Base-by-base conservation (phyloP, 2,113 vertebrate genomes). In the Scalopus aquaticus region DNA sequence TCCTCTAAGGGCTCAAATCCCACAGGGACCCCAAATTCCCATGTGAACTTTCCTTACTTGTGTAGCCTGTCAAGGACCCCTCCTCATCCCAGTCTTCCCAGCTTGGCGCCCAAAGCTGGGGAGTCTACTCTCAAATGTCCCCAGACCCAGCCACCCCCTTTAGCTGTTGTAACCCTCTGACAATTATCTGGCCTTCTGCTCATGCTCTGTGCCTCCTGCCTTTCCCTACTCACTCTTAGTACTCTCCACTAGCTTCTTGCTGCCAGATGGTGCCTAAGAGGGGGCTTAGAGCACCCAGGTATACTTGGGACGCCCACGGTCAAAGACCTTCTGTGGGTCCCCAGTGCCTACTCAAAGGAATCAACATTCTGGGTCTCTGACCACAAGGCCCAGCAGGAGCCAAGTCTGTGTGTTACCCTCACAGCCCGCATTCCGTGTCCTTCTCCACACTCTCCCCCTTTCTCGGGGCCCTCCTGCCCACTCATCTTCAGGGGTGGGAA, bases 391-490 rank as follows among this genome's bases (percentile, higher is more conserved):
- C 22, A 28, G 28, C 4, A 60, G n/a, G 5, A 24, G 72, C 73
- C 51, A 16, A 8, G 73, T 35, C 78, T 54, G 35, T 2, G 30
- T 19, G 10, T 58, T 8, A 6, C 49, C 28, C 12, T 2, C n/a
- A 2, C 22, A 67, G 83, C 78, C 84, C 5, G 56, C 4, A 0
- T 8, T 79, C n/a, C 0, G 0, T 0, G 30, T 5, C 13, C 35
- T 49, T 17, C 49, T 42, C 49, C 72, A 20, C 2, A 1, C 12
- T 12, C 20, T 16, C 54, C 49, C 42, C 42, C 35, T 30, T 67
- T 13, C 22, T 26, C 39, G 26, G 12, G n/a, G n/a, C 0, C 37
- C 19, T 76, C n/a, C 78, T 19, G 35, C 28, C 42, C n/a, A 19
- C 70, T 42, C 51, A 5, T 37, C 60, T 62, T 5, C 26, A 16